phyloP scores from a whole-genome alignment of 2,797 vertebrate genomes.

The Hemitrygon akajei region DNA sequence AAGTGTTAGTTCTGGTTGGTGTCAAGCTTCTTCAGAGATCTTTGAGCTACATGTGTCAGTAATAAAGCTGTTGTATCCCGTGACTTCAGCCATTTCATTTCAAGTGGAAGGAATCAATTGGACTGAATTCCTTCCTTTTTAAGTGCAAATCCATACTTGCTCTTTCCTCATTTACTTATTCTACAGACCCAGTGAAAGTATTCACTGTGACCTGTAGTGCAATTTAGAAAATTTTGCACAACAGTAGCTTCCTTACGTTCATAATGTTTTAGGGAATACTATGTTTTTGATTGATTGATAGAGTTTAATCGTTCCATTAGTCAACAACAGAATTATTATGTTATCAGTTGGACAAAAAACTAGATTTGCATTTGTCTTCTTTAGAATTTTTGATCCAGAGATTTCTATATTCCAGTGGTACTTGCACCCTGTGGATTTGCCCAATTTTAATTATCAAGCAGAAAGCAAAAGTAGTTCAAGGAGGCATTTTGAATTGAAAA shows the following conservation, averaged over 20 bases:
- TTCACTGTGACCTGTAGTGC: background rate
- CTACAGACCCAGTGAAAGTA: background rate
- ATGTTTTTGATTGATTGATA: background rate
- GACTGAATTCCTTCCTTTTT: background rate
- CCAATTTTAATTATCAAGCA: background rate
- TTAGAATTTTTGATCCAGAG: background rate
- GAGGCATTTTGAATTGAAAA: background rate
- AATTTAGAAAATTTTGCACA: background rate
- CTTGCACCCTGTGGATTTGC: background rate
- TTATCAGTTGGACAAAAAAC: background rate
- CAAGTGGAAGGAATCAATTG: too few relatives aligned
- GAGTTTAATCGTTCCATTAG: background rate
- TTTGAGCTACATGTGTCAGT: too few relatives aligned
- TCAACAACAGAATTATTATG: background rate
- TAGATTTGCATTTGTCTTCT: too few relatives aligned
- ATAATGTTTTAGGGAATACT: background rate
- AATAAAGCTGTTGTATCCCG: too few relatives aligned
- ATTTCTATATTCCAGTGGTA: background rate
- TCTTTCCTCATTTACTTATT: background rate
- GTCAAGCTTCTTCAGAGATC: too few relatives aligned
- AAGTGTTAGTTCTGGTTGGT: too few relatives aligned
- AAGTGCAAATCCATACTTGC: background rate
- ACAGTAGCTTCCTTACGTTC: background rate
- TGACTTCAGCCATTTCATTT: too few relatives aligned
- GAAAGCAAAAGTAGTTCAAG: background rate